Conservation (phyloP, 2,888 invertebrate genomes). For the Leucozona laternaria region DNA sequence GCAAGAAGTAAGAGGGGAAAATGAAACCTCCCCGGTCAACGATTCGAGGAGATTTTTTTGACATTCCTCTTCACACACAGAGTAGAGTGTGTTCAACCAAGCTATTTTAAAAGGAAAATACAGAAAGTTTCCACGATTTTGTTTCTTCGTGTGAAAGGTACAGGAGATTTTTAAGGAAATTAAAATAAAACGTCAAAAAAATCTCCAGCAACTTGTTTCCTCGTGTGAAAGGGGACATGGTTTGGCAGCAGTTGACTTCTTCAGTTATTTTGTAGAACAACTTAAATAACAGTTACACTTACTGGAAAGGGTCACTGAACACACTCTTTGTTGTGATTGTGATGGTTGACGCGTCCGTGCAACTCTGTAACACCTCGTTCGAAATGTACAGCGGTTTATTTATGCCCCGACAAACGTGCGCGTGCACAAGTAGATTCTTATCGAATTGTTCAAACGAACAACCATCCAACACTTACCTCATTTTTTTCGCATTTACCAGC, state of each 20-base stretch:
- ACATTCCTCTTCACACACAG: too few relatives aligned
- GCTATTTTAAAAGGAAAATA: too few relatives aligned
- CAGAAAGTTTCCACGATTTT: too few relatives aligned
- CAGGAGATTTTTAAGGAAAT: too few relatives aligned
- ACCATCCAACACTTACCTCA: slow-evolving; percentile 42
- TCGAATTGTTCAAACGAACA: slow-evolving; percentile 31
- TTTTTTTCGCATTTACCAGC: slow-evolving; percentile 35
- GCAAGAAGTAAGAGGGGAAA: too few relatives aligned
- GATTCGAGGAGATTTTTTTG: too few relatives aligned
- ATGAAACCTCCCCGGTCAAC: too few relatives aligned
- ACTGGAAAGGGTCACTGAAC: slow-evolving; percentile 65
- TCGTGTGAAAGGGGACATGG: too few relatives aligned
- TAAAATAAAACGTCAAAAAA: too few relatives aligned
- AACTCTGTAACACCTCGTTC: slow-evolving; percentile 4
- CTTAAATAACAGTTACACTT: slow-evolving; percentile 69
- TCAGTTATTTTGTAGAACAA: slow-evolving; percentile 66
- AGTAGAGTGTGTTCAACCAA: too few relatives aligned
- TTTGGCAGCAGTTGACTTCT: slow-evolving; percentile 32
- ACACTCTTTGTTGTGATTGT: slow-evolving; percentile 13
- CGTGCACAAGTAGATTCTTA: slow-evolving; percentile 60
- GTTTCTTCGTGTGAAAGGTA: too few relatives aligned
- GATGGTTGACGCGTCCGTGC: slow-evolving; percentile 8
- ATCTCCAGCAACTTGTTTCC: too few relatives aligned
- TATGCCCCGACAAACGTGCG: slow-evolving; percentile 40
- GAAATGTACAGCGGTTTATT: slow-evolving; percentile 49